Conservation (phyloP, 1,140 invertebrate species). For the Lordiphosa mommai region DNA sequence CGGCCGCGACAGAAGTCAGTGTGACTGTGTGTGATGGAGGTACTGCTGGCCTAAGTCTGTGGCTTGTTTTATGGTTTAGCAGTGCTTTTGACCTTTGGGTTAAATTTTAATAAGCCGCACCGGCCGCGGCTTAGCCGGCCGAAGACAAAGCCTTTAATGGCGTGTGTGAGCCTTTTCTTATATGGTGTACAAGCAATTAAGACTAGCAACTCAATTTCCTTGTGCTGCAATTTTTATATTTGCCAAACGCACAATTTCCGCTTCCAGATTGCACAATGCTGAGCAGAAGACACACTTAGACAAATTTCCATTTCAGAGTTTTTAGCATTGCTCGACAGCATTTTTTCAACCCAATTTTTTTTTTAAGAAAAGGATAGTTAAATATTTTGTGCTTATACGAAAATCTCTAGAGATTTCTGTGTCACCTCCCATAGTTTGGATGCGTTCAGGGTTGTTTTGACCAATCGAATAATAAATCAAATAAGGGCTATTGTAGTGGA, state of each 20-base stretch:
- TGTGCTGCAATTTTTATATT: constrained; percentile 65
- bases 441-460: no score
- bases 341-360: no score
- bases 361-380: no score
- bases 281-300: no score
- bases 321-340: no score
- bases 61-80: constrained; percentile 76
- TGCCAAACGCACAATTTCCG: constrained; percentile 71
- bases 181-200: constrained; percentile 39
- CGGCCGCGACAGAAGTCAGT: constrained; percentile 4
- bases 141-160: background rate
- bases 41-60: constrained; percentile 49
- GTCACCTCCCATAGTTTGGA: no score
- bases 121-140: constrained; percentile 6
- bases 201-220: constrained; percentile 62
- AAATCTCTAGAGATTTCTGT: no score
- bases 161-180: background rate
- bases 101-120: constrained; percentile 64
- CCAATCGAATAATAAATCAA: no score
- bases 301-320: no score
- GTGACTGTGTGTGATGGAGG: constrained; percentile 23
- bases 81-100: constrained; percentile 73
- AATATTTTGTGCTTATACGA: no score
- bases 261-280: constrained; percentile 37
- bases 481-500: no score